A percentile compares a stretch with the other conserved stretches of the same genome.
These are phyloP conservation scores for Ganaspis brasiliensis DNA, from an alignment of 2,888 invertebrate species.

Conservation along the genomic window DNA sequence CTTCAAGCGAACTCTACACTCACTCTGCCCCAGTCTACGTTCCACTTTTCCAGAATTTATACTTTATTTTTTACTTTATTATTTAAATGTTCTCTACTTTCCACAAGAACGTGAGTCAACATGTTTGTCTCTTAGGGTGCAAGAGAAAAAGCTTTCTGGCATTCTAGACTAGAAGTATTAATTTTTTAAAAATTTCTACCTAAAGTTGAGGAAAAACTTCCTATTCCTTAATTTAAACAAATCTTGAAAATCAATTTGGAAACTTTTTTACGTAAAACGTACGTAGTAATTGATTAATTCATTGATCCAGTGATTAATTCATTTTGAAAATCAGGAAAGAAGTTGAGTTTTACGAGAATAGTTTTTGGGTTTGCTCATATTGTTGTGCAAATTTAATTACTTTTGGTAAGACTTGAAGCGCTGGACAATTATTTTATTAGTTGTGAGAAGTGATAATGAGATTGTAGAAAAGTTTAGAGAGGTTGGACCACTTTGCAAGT, in stretches of 20 bases:
- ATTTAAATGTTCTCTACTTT: conserved; percentile 14
- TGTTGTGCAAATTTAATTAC: no score
- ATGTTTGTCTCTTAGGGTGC: conserved; percentile 15
- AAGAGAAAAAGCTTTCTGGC: conserved; percentile 10
- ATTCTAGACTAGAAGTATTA: background rate
- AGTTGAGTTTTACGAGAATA: no score
- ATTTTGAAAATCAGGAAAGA: no score
- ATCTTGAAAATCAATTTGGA: no score
- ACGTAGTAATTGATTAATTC: no score
- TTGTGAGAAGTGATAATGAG: conserved; percentile 1
- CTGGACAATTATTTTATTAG: conserved; percentile 6
- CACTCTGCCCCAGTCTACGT: background rate
- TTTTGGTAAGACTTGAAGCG: background rate
- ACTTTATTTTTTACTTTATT: conserved; percentile 20
- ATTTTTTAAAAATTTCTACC: background rate
- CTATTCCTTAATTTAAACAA: background rate
- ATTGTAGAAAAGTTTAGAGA: conserved; percentile 2
- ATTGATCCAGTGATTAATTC: no score
- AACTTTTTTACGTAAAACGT: no score
- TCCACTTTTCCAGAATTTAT: conserved; percentile 11
- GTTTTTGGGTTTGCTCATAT: no score
- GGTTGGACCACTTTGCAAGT: conserved; percentile 11
- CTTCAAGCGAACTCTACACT: background rate
- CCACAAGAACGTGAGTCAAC: conserved; percentile 14
- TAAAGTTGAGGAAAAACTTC: background rate